Percentiles rank a stretch among this genome's conserved stretches.
Evolutionary conservation across 2,113 vertebrate species (phyloP).

Genomic region (Cinclus mexicanus): DNA sequence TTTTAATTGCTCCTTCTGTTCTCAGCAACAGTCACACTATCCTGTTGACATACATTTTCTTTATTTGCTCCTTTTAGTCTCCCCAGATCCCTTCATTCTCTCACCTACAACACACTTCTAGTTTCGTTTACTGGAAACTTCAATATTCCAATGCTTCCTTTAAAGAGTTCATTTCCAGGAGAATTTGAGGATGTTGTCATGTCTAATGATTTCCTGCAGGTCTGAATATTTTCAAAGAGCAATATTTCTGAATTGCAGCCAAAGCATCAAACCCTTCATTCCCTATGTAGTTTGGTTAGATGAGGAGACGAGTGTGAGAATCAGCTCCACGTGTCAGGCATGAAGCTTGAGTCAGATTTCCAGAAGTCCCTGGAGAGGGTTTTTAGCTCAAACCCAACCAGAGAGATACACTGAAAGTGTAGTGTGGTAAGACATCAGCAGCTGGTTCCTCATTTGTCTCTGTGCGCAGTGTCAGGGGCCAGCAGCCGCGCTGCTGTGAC

Average conservation of each 20-base stretch:
- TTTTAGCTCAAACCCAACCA: not conserved
- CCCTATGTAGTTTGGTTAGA: not conserved
- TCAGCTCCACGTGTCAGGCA: not conserved
- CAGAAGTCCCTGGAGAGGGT: not conserved
- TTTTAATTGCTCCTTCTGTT: not conserved
- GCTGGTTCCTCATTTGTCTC: not conserved
- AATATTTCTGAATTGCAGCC: not conserved
- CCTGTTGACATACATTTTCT: not conserved
- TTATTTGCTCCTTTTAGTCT: not conserved
- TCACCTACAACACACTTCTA: not conserved
- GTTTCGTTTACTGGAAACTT: not conserved
- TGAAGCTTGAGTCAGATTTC: not conserved
- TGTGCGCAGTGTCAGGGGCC: rapidly evolving
- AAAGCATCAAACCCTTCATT: not conserved
- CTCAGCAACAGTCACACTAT: not conserved
- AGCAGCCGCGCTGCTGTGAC: not conserved
- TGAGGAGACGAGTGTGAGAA: not conserved
- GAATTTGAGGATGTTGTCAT: not conserved
- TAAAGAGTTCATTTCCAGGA: conserved; percentile 50
- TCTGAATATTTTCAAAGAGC: conserved; percentile 15
- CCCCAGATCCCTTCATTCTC: not conserved
- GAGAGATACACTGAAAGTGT: not conserved
- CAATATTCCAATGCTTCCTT: conserved; percentile 10
- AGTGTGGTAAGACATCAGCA: rapidly evolving
- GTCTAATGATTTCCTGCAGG: not conserved